Base-by-base conservation (phyloP, 37 sponge, comb jelly and placozoan genomes). In the Agelas oroides region DNA sequence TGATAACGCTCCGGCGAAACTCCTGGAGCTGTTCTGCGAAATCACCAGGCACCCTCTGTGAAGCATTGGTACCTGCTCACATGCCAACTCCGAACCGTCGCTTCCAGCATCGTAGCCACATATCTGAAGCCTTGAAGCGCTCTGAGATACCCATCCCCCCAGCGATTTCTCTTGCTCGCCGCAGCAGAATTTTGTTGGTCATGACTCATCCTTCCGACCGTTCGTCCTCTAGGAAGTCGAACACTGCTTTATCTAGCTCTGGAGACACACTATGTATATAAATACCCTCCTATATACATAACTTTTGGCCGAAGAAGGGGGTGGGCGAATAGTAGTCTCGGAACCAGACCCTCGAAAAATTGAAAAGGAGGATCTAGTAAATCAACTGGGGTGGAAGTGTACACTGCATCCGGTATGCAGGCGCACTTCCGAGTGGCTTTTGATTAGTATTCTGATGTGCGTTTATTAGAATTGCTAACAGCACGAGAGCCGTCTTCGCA, bases 1-100 rank as follows among this genome's bases (percentile, higher is more conserved):
- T n/a, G 20, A 59, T 34, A 36, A 77, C 35, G 5, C 33, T 24
- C 61, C 20, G 8, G 14, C 64, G 61, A 54, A 77, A 61, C 11
- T 14, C 23, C 32, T 77, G 77, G 19, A 70, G 23, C 17, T 55
- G 19, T 33, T 57, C 77, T 12, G 36, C 8, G 40, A 35, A 68
- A 70, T 80, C 71, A 32, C 71, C 70, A 53, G 81, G 81, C 25
- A 80, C 53, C 23, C 33, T 70, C 70, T 80, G 70, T 5, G 70
- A 36, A 32, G 35, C 32, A 39, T 80, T 80, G 6, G 70, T 80
- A 57, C 70, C 81, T 39, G 27, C 31, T 12, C 57, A 28, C 31
- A 70, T 33, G 17, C 70, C 65, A n/a, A 80, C 70, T 20, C 11
- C 31, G 54, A 57, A 24, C 20, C 81, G 24, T 21, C 55, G 53